Evolutionary conservation across 2,797 vertebrate genomes (phyloP).

Genomic region (Babyrousa celebensis): DNA sequence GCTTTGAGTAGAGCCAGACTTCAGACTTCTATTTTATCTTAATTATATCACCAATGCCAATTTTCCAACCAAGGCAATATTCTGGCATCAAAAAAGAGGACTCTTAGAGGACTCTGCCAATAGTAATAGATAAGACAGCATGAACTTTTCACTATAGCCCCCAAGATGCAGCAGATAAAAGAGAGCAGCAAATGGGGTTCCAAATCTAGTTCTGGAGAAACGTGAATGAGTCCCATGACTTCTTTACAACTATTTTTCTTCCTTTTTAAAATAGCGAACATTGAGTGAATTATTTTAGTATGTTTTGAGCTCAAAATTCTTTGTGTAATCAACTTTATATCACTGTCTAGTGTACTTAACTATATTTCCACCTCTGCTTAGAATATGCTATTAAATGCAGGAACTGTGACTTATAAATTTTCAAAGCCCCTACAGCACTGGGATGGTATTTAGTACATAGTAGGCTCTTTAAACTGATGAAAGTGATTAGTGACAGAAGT

Average conservation of each 20-base stretch:
- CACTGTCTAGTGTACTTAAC: neutral
- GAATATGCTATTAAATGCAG: neutral
- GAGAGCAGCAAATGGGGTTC: neutral
- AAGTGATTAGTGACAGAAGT: too few relatives aligned
- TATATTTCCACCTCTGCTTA: neutral
- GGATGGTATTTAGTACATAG: neutral
- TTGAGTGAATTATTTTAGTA: neutral
- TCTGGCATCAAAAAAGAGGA: neutral
- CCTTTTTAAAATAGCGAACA: slow-evolving; percentile 5
- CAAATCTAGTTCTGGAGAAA: neutral
- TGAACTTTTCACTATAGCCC: neutral
- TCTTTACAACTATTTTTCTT: neutral
- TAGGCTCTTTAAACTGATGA: neutral
- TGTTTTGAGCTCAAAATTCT: slow-evolving; percentile 13
- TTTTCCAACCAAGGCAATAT: neutral
- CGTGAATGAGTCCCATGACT: neutral
- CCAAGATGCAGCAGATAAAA: neutral
- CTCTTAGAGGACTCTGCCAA: neutral
- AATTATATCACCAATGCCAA: neutral
- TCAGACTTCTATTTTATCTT: neutral
- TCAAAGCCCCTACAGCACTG: neutral
- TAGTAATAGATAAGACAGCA: neutral
- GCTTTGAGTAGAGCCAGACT: neutral
- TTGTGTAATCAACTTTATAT: neutral
- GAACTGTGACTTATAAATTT: neutral